These are phyloP conservation scores for Salvelinus namaycush DNA, from an alignment of 2,113 vertebrate genomes.

Conservation along the genomic window DNA sequence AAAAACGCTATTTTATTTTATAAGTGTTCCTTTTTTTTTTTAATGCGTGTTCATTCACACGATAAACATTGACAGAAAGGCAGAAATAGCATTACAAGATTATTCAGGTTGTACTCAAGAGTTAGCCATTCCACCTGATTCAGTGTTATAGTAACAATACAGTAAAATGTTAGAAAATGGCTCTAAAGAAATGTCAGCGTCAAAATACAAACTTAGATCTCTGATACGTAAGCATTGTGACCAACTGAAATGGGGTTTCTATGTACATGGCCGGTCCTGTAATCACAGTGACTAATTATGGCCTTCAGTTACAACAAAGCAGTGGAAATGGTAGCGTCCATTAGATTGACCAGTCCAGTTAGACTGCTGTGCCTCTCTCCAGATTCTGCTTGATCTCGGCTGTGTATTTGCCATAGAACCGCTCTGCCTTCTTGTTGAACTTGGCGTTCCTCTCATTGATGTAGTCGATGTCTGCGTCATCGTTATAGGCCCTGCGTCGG, in stretches of 20 bases:
- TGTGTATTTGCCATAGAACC: constrained; percentile 97
- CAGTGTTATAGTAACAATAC: not conserved
- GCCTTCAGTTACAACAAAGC: not conserved
- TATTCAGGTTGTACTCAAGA: not conserved
- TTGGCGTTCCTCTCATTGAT: constrained; percentile 98
- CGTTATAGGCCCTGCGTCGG: constrained; percentile 90
- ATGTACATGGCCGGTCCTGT: not conserved
- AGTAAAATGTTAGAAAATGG: not conserved
- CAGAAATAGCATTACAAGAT: not conserved
- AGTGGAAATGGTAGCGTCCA: not conserved
- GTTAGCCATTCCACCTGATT: not conserved
- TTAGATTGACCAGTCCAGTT: constrained; percentile 21
- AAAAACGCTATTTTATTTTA: not conserved
- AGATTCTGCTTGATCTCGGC: constrained; percentile 98
- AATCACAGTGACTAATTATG: not conserved
- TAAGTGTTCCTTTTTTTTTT: too few species aligned
- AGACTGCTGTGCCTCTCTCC: constrained; percentile 95
- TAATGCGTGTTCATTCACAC: not conserved
- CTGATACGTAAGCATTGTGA: not conserved
- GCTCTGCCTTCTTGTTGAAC: constrained; percentile 98
- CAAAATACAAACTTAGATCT: not conserved
- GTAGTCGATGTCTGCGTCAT: constrained; percentile 94
- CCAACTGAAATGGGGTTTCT: not conserved
- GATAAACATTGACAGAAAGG: not conserved
- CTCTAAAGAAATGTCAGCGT: not conserved